Conservation (phyloP, 1,140 invertebrate genomes). For the Lepidurus packardi region DNA sequence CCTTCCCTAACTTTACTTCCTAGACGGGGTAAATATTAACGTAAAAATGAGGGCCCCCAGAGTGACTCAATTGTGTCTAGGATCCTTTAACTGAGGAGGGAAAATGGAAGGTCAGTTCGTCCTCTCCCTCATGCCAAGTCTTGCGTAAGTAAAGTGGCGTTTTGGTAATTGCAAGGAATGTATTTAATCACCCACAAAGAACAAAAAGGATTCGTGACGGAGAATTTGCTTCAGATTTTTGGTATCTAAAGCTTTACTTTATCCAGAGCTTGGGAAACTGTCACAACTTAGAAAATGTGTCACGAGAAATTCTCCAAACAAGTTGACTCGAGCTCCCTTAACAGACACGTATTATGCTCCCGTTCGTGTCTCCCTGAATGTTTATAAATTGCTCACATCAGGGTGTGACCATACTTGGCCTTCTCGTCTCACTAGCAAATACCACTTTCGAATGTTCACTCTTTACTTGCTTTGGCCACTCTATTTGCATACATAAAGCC, state of each 20-base stretch:
- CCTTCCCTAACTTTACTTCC: not conserved
- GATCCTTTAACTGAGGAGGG: too few species aligned
- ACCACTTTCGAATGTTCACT: not conserved
- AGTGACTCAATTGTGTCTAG: too few species aligned
- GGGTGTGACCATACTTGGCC: conserved; percentile 17
- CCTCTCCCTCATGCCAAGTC: not conserved
- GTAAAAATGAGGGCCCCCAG: too few species aligned
- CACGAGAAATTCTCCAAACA: not conserved
- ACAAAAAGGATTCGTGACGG: not conserved
- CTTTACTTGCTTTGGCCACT: not conserved
- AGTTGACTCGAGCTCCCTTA: not conserved
- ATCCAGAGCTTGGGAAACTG: not conserved
- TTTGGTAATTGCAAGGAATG: not conserved
- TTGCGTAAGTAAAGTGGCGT: not conserved
- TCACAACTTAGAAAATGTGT: not conserved
- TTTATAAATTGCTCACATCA: not conserved
- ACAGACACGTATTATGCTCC: not conserved
- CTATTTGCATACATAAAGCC: not conserved
- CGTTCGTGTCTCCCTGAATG: not conserved
- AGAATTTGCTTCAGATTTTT: not conserved
- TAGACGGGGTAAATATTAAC: not conserved
- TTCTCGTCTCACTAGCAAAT: not conserved
- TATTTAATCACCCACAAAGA: not conserved
- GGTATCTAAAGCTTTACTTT: not conserved
- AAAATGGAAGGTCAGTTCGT: not conserved